phyloP scores from a whole-genome alignment of 2,113 vertebrate genomes.

The Dolichotis patagonum region DNA sequence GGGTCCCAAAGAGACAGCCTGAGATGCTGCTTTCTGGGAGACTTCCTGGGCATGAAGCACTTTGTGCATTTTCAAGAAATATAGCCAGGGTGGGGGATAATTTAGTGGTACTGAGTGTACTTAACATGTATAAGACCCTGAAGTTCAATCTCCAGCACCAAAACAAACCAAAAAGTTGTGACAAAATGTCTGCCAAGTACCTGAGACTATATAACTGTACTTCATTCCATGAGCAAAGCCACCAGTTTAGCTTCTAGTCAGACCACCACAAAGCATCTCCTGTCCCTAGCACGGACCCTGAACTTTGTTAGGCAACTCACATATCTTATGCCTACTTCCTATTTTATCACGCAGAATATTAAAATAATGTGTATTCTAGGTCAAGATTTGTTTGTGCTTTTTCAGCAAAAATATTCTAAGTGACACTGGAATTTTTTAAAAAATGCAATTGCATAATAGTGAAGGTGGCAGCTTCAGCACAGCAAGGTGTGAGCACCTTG shows the following conservation, averaged over 20 bases:
- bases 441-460: neutral
- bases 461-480: neutral
- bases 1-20: too few relatives aligned
- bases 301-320: neutral
- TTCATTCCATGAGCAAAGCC: neutral
- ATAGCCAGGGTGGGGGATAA: too few relatives aligned
- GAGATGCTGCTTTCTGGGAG: too few relatives aligned
- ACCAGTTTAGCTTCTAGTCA: neutral
- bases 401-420: neutral
- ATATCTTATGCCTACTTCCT: neutral
- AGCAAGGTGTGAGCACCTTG: neutral
- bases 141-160: neutral
- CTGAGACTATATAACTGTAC: neutral
- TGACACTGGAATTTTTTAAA: neutral
- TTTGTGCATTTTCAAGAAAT: slow-evolving; percentile 2
- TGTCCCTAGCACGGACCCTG: neutral
- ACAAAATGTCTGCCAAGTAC: neutral
- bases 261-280: neutral
- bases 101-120: neutral
- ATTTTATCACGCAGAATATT: neutral
- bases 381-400: neutral
- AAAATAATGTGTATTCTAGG: neutral
- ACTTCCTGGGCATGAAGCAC: too few relatives aligned
- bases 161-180: neutral
- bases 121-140: neutral